Percentiles rank a stretch among this genome's conserved stretches.
These are phyloP conservation scores for Aldrovandia affinis DNA, from an alignment of 2,797 vertebrate genomes.

Conservation along the genomic window DNA sequence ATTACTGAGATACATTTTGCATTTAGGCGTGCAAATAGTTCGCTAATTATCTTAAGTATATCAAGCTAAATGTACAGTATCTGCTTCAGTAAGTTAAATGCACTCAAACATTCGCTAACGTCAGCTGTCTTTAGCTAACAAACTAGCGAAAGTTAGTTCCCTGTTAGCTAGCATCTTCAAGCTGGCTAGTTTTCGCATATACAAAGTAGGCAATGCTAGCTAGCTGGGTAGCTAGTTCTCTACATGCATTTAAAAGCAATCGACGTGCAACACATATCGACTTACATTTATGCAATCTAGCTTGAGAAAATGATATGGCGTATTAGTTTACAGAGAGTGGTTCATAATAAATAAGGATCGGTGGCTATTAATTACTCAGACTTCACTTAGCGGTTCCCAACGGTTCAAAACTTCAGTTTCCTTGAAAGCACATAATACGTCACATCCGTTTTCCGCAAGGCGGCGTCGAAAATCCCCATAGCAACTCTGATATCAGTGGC, in stretches of 20 bases:
- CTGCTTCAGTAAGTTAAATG: not conserved
- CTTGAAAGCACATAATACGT: slow-evolving; percentile 44
- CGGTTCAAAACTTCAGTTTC: slow-evolving; percentile 61
- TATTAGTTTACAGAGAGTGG: not conserved
- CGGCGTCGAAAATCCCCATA: slow-evolving; percentile 57
- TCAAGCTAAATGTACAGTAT: not conserved
- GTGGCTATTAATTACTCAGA: slow-evolving; percentile 19
- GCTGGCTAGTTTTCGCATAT: not conserved
- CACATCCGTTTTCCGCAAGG: slow-evolving; percentile 63
- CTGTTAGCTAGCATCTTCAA: not conserved
- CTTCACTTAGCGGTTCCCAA: slow-evolving; percentile 53
- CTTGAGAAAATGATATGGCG: not conserved
- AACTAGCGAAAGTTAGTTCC: no score
- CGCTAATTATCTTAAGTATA: not conserved
- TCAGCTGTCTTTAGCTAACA: not conserved
- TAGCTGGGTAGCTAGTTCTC: not conserved
- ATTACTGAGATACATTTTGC: no score
- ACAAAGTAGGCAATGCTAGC: not conserved
- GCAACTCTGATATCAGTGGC: no score
- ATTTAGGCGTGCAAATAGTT: not conserved
- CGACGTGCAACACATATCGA: not conserved
- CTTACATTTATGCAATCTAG: not conserved
- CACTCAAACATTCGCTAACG: not conserved
- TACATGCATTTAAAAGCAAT: not conserved
- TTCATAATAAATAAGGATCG: not conserved